phyloP scores from a whole-genome alignment of 2,888 invertebrate species.

The Halictus quadricinctus region DNA sequence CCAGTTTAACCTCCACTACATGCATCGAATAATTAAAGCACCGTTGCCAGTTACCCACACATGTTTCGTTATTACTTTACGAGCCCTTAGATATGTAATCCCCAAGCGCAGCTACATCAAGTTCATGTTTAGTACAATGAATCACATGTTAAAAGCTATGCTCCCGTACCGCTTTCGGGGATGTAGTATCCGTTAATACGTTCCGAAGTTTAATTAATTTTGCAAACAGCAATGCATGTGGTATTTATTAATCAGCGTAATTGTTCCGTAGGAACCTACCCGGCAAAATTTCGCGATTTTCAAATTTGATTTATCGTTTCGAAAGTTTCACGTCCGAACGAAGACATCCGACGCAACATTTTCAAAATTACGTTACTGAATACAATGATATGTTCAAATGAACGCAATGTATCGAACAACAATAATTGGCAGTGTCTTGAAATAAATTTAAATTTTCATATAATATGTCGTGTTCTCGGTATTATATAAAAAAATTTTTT shows the following conservation, averaged over 20 bases:
- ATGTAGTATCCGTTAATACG: background rate
- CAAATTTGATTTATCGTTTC: background rate
- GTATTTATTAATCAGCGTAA: constrained; percentile 9
- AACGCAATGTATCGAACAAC: background rate
- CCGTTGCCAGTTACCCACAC: background rate
- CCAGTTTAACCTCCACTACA: background rate
- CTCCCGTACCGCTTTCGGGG: background rate
- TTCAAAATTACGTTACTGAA: background rate
- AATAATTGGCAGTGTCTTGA: background rate
- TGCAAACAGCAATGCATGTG: background rate
- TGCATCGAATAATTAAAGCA: background rate
- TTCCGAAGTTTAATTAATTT: constrained; percentile 9
- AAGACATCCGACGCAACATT: background rate
- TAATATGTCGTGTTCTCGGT: no score
- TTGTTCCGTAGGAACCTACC: background rate
- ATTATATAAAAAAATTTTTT: no score
- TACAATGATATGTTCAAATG: background rate
- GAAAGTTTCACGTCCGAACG: background rate
- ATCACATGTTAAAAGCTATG: constrained; percentile 5
- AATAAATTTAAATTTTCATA: background rate
- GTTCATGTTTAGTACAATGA: background rate
- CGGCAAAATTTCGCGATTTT: background rate
- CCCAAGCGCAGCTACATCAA: constrained; percentile 3
- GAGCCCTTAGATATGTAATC: constrained; percentile 4
- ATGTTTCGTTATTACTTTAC: constrained; percentile 8